Evolutionary conservation across 2,113 vertebrate genomes (phyloP).

Genomic region (Girardinichthys multiradiatus): DNA sequence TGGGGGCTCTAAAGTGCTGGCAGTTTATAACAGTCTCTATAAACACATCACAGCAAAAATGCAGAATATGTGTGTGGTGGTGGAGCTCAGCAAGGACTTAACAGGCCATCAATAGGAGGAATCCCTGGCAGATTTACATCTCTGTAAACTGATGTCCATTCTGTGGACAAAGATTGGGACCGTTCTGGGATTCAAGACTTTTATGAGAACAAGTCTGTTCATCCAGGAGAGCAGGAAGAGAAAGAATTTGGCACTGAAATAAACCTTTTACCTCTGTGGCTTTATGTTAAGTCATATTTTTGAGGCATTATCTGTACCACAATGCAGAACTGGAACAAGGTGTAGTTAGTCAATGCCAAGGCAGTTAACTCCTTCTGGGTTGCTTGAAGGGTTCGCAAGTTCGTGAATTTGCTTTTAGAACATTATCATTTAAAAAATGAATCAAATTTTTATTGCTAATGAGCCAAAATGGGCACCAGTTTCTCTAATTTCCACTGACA

Average conservation of each 20-base stretch:
- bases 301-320: background rate
- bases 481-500: too few relatives aligned
- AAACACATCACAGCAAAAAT: conserved; percentile 72
- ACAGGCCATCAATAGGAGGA: conserved; percentile 60
- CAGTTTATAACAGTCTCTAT: conserved; percentile 56
- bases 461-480: too few relatives aligned
- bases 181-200: conserved; percentile 26
- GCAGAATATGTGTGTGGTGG: conserved; percentile 56
- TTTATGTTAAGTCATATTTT: background rate
- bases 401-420: too few relatives aligned
- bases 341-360: too few relatives aligned
- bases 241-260: background rate
- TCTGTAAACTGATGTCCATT: conserved; percentile 66
- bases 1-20: conserved; percentile 12
- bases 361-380: too few relatives aligned
- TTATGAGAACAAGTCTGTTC: conserved; percentile 31
- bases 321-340: background rate
- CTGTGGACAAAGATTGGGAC: conserved; percentile 48
- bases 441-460: too few relatives aligned
- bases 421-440: too few relatives aligned
- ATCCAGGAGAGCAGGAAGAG: conserved; percentile 35
- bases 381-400: too few relatives aligned
- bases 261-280: conserved; percentile 6
- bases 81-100: conserved; percentile 45
- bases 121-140: conserved; percentile 59